A percentile compares a stretch with the other conserved stretches of the same genome.
Conservation (phyloP, 2,888 invertebrate genomes). For the Microctonus brassicae region DNA sequence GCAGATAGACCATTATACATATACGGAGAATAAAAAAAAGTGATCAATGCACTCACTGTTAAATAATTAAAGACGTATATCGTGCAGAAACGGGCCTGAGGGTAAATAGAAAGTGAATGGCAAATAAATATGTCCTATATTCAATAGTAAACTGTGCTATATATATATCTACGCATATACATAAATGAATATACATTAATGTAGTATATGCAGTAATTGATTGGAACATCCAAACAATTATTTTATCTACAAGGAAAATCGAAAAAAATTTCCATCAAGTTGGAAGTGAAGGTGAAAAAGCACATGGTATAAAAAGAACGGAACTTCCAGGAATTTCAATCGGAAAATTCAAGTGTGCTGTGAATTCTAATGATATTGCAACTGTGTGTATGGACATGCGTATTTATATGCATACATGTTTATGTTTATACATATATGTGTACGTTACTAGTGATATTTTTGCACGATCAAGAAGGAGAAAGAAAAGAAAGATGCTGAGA, state of each 20-base stretch:
- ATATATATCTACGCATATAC: not conserved
- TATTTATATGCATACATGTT: constrained; percentile 10
- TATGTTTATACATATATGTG: not conserved
- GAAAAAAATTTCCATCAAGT: not conserved
- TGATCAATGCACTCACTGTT: constrained; percentile 23
- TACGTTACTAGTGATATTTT: constrained; percentile 24
- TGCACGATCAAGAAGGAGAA: constrained; percentile 26
- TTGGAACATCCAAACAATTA: not conserved
- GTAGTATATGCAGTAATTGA: not conserved
- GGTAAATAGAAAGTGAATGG: constrained; percentile 33
- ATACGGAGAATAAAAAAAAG: constrained; percentile 3
- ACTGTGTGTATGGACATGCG: not conserved
- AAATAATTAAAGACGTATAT: constrained; percentile 30
- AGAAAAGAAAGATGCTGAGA: constrained; percentile 33
- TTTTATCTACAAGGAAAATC: not conserved
- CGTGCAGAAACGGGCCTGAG: constrained; percentile 16
- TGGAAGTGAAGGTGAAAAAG: constrained; percentile 39
- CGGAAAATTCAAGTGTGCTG: constrained; percentile 26
- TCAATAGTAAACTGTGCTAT: not conserved
- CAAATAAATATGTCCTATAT: constrained; percentile 6
- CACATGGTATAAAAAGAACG: constrained; percentile 12
- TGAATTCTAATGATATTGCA: constrained; percentile 17
- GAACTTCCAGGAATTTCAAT: constrained; percentile 21
- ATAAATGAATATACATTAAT: not conserved
- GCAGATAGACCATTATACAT: constrained; percentile 2